A percentile compares a stretch with the other conserved stretches of the same genome.
phyloP scores from a whole-genome alignment of 2,797 vertebrate species.

The Brotula barbata region DNA sequence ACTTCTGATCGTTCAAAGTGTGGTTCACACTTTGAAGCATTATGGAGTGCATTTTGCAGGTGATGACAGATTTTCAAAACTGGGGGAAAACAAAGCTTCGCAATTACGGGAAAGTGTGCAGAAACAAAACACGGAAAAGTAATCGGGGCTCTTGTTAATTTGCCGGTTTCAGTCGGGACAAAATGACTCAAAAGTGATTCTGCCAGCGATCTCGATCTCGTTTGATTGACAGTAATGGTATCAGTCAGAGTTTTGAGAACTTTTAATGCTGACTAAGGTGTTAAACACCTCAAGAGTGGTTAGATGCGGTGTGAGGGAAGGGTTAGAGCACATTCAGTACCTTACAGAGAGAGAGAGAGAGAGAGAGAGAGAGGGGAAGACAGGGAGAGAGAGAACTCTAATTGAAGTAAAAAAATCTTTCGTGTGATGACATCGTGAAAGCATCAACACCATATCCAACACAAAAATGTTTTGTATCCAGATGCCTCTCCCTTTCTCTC shows the following conservation, averaged over 20 bases:
- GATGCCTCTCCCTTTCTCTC: too few species aligned
- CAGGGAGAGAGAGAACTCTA: conserved; percentile 14
- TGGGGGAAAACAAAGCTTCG: conserved; percentile 36
- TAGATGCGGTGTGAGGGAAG: conserved; percentile 9
- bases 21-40: conserved; percentile 27
- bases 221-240: conserved; percentile 36
- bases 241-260: conserved; percentile 31
- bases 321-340: too few species aligned
- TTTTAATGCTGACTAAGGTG: conserved; percentile 46
- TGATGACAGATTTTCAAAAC: conserved; percentile 31
- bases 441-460: conserved; percentile 48
- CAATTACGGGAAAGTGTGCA: conserved; percentile 51
- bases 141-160: conserved; percentile 16
- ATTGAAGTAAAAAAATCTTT: conserved; percentile 17
- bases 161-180: neutral
- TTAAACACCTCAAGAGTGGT: conserved; percentile 40
- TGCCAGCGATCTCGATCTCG: neutral
- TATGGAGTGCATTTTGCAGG: conserved; percentile 14
- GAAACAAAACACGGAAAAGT: conserved; percentile 29
- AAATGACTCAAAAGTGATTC: neutral
- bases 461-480: conserved; percentile 14
- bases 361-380: neutral
- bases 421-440: conserved; percentile 32
- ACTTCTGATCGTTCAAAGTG: conserved; percentile 27
- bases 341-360: neutral